Base-by-base conservation (phyloP, 2,797 vertebrate species). In the Aratinga solstitialis region DNA sequence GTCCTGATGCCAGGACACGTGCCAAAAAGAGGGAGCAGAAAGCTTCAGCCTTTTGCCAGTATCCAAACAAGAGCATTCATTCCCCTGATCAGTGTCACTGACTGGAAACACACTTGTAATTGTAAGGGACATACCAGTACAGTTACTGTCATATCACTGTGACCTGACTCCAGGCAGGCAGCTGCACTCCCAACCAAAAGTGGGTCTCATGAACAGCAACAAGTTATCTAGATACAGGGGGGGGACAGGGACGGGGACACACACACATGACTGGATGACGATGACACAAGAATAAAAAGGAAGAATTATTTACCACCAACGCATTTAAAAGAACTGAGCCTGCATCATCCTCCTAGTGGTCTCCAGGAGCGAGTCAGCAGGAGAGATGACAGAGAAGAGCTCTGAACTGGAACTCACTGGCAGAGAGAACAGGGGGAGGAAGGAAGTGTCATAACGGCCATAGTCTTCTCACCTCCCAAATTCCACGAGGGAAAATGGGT, bases 371-470 rank as follows among this genome's bases (percentile, higher is more conserved):
- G 0, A 72, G 20, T 3, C 10, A 79, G 54, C 59, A 48, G 30
- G 50, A 72, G 42, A 68, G 30, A 38, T 7, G 7, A 38, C 9
- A 27, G 22, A 73, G 53, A 65, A 47, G 18, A 61, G 54, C 73
- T 73, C 3, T 75, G 36, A 84, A 69, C n/a, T 78, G 47, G 32
- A 95, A 50, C 36, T 65, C 56, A 15, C 14, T 62, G 58, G 53
- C 17, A 66, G 34, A 72, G 24, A 23, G 62, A 72, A 47, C 10
- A 7, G 56, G 56, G 54, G 22, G 56, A n/a, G 21, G 22, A 58
- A 22, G 2, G 5, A 30, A 36, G 23, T 10, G 6, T 73, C 1
- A 0, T 30, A 56, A 63, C 19, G 16, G 48, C 34, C 2, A 0
- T 7, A 68, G 48, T 24, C 26, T 53, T 68, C 66, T 81, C 30